Percentiles rank a stretch among this genome's conserved stretches.
phyloP scores from a whole-genome alignment of 2,888 invertebrate genomes.

The Clunio marinus region DNA sequence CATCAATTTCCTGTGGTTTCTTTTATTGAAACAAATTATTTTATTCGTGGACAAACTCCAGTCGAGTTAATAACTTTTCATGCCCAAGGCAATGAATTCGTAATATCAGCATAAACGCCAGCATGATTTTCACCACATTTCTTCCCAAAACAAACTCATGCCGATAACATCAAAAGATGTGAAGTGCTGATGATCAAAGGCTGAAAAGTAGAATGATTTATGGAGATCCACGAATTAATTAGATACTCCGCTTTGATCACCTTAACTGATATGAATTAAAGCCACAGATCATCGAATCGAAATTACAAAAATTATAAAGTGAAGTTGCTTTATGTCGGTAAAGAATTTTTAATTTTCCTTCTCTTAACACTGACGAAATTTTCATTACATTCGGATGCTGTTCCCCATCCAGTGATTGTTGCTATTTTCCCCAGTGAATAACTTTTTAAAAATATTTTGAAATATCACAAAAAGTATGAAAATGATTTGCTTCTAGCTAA shows the following conservation, averaged over 20 bases:
- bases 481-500: too few relatives aligned
- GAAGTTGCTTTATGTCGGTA: neutral
- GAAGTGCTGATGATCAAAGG: neutral
- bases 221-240: neutral
- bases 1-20: too few relatives aligned
- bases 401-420: neutral
- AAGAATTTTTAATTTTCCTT: slow-evolving; percentile 2
- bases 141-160: slow-evolving; percentile 40
- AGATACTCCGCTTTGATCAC: too few relatives aligned
- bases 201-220: neutral
- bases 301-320: neutral
- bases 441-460: too few relatives aligned
- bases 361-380: neutral
- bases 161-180: slow-evolving; percentile 30
- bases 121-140: slow-evolving; percentile 37
- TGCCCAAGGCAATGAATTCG: slow-evolving; percentile 36
- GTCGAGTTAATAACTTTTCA: neutral
- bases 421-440: neutral
- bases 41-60: slow-evolving; percentile 1
- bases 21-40: neutral
- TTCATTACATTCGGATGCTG: neutral
- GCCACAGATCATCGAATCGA: slow-evolving; percentile 24
- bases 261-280: neutral
- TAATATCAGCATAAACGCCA: slow-evolving; percentile 39
- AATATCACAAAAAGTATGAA: too few relatives aligned